Base-by-base conservation (phyloP, 2,797 vertebrate genomes). In the Eulemur albifrons region DNA sequence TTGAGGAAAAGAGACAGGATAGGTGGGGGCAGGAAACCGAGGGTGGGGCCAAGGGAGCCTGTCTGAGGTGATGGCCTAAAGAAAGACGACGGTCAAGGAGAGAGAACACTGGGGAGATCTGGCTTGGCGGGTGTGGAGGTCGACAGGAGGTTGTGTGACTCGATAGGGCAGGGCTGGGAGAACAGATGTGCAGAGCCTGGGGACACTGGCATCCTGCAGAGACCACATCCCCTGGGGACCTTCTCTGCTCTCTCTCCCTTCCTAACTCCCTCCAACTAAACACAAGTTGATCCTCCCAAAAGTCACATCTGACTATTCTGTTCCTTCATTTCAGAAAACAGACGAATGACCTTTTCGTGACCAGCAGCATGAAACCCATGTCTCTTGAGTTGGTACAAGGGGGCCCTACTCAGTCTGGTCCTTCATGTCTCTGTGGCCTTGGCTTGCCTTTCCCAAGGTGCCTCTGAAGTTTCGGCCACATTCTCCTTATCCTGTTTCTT, bases 201-300 rank as follows among this genome's bases (percentile, higher is more conserved):
- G 7, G 14, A 75, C 14, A 3, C 4, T 72, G 81, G 18, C 40
- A 3, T 81, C 67, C 48, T 77, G 14, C 6, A 15, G 30, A 12
- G 23, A 40, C 75, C 8, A 1, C 0, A 7, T 57, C 72, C 65
- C n/a, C 17, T 0, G 35, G 4, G 1, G 61, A 3, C 17, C 32
- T 45, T 12, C 54, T 69, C 21, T 59, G 25, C n/a, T 23, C 12
- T 45, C 35, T 73, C 27, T 18, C 12, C 2, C 11, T 72, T 23
- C 63, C 61, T 9, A 54, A 35, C 8, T 35, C 14, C 45, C 73
- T 88, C 35, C 48, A 72, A 30, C 65, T 35, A 14, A 43, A 81
- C 57, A 54, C 23, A 84, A 54, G n/a, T 25, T 27, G 30, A 75
- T 54, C 76, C 65, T 84, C 30, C 43, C 67, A n/a, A 82, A n/a